phyloP scores from a whole-genome alignment of 2,888 invertebrate species.

The Dryocosmus kuriphilus region DNA sequence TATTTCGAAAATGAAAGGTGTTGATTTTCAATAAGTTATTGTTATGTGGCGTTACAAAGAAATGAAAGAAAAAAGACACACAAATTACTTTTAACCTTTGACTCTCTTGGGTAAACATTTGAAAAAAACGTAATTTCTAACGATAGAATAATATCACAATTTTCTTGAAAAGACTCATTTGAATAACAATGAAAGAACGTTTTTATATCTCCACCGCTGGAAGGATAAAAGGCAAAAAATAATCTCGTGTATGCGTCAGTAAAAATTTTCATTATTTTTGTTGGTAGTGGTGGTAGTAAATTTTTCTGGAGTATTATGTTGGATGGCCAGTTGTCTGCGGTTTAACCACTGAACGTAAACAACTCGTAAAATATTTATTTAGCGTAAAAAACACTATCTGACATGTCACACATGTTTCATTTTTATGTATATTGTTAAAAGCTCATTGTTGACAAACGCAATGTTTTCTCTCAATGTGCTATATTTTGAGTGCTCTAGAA shows the following conservation, averaged over 20 bases:
- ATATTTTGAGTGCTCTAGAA: not conserved
- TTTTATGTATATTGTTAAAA: not conserved
- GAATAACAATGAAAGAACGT: constrained; percentile 14
- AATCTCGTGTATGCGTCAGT: not conserved
- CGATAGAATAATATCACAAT: not conserved
- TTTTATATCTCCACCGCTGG: not conserved
- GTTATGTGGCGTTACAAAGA: too few species aligned
- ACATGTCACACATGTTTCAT: not conserved
- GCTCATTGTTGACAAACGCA: not conserved
- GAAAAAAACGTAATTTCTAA: too few species aligned
- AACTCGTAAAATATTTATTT: constrained; percentile 1
- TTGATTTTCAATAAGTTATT: too few species aligned
- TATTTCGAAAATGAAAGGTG: too few species aligned
- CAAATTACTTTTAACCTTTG: too few species aligned
- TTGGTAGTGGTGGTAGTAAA: not conserved
- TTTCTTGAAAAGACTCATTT: not conserved
- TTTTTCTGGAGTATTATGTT: not conserved
- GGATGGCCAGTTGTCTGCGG: constrained; percentile 11
- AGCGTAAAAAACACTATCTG: not conserved
- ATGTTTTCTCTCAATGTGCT: not conserved
- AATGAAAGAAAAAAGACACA: too few species aligned
- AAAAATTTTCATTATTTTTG: constrained; percentile 26
- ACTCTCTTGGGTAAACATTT: too few species aligned
- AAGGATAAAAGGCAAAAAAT: not conserved
- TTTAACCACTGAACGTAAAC: constrained; percentile 3